Conservation (phyloP, 2,888 invertebrate genomes). For the Leptinotarsa juncta region DNA sequence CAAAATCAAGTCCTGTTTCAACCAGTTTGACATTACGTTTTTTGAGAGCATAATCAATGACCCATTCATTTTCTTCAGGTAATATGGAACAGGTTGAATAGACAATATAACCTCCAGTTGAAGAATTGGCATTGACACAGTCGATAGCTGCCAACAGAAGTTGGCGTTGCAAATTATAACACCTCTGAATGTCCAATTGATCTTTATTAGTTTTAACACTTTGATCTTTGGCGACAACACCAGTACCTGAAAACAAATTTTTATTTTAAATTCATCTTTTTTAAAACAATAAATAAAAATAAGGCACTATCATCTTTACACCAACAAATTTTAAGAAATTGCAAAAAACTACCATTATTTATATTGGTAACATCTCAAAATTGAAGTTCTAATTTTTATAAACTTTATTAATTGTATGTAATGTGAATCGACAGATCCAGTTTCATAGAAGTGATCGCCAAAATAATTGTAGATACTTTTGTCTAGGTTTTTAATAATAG, state of each 20-base stretch:
- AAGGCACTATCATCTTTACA: no score
- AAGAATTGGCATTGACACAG: conserved; percentile 90
- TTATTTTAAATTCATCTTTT: neutral
- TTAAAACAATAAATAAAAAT: no score
- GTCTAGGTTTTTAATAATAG: no score
- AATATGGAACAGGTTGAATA: conserved; percentile 99
- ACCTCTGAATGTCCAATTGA: conserved; percentile 88
- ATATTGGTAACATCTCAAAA: no score
- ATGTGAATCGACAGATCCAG: no score
- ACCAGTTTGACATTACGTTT: conserved; percentile 95
- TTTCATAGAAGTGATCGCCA: no score
- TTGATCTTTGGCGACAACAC: conserved; percentile 97
- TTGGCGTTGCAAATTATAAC: conserved; percentile 92
- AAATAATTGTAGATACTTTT: no score
- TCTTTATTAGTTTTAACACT: conserved; percentile 95
- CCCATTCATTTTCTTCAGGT: conserved; percentile 98
- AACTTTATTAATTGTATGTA: no score
- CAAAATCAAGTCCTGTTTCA: conserved; percentile 94
- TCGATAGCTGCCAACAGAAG: conserved; percentile 96
- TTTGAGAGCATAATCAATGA: conserved; percentile 94
- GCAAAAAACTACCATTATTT: no score
- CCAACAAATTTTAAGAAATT: no score
- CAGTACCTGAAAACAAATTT: conserved; percentile 76
- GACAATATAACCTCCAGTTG: conserved; percentile 93
- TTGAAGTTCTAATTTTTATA: no score